These are phyloP conservation scores for Cromileptes altivelis DNA, from an alignment of 2,113 vertebrate species.

Conservation along the genomic window DNA sequence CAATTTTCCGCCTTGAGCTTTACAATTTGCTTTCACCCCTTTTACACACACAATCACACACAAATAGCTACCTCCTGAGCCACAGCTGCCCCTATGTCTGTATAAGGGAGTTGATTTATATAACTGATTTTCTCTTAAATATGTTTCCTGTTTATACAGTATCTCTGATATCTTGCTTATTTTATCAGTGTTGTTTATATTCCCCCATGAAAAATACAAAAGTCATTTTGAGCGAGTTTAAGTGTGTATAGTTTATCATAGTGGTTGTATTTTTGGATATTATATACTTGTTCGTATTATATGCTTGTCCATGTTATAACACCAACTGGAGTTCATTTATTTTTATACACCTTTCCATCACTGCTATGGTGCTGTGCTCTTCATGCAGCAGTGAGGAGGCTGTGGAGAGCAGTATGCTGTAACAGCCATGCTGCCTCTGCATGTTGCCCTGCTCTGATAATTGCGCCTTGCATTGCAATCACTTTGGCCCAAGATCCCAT, in stretches of 20 bases:
- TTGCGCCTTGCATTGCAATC: conserved; percentile 71
- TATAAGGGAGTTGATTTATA: conserved; percentile 6
- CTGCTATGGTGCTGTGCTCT: background rate
- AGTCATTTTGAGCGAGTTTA: background rate
- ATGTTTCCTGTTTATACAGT: background rate
- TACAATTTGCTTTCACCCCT: background rate
- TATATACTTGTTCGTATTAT: background rate
- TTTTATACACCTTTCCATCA: conserved; percentile 33
- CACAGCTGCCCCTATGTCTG: background rate
- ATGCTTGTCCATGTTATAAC: background rate
- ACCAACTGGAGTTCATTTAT: background rate
- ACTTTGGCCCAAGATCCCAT: conserved; percentile 59
- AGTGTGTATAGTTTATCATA: background rate
- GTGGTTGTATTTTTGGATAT: background rate
- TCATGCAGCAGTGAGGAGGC: conserved; percentile 18
- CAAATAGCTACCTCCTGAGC: background rate
- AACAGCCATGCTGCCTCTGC: conserved; percentile 41
- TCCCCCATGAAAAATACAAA: background rate
- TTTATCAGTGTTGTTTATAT: background rate
- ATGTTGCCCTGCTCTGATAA: conserved; percentile 65
- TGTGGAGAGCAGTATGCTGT: conserved; percentile 36
- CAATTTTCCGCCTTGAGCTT: background rate
- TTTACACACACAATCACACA: background rate
- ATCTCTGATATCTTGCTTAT: conserved; percentile 7
- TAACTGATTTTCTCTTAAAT: background rate